Base-by-base conservation (phyloP, 2,797 vertebrate genomes). In the Xenops minutus region DNA sequence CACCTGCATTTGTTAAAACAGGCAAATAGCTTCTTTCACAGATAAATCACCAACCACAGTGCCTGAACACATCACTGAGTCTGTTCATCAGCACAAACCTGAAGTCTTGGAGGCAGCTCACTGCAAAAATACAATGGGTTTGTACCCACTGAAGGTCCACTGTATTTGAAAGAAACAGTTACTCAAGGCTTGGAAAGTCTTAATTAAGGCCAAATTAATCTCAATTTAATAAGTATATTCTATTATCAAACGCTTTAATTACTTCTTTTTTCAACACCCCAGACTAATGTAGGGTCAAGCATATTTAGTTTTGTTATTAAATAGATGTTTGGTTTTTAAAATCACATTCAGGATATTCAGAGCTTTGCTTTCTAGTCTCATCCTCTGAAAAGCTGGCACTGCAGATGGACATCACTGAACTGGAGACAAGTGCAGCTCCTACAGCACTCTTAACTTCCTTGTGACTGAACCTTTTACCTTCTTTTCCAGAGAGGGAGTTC, bases 381-480 rank as follows among this genome's bases (percentile, higher is more conserved):
- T 23, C n/a, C 20, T 66, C 59, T 44, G 27, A 68, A 58, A 61
- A 84, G 9, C 22, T 30, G 49, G 23, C 27, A 54, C 9, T 43
- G 22, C 7, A 81, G 14, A 29, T 27, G 14, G 8, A 14, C 44
- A 8, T 43, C 34, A 39, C 20, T 39, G 30, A 84, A 58, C 44
- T 69, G 23, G 1, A 66, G 12, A 56, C 10, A 68, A 73, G 14
- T 5, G 61, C 1, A 2, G 36, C 52, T 92, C 63, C 56, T 37
- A 44, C 29, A 69, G 67, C 43, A 27, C 3, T 22, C 44, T 44
- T 11, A 58, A 85, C 20, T 75, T 71, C 39, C 18, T 66, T 11
- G 7, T 34, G 41, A 51, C 6, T 39, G 79, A 91, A 89, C 85
- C 89, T 93, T 87, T 92, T 77, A 79, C 95, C 85, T 93, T 89